phyloP scores from a whole-genome alignment of 2,797 vertebrate species.

The Urophycis tenuis region DNA sequence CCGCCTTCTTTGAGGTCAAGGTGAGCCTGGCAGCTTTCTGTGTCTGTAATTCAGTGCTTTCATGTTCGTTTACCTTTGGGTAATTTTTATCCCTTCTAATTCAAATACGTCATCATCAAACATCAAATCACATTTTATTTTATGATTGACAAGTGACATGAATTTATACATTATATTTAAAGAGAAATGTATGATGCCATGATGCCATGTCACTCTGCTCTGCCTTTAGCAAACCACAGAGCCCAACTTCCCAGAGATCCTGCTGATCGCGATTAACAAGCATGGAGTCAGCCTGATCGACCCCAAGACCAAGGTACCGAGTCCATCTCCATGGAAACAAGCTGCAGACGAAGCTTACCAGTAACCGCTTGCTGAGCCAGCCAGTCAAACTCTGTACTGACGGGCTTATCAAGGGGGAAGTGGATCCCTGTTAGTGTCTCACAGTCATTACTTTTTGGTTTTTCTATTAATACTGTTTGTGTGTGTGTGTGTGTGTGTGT shows the following conservation, averaged over 20 bases:
- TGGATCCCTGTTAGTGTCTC: neutral
- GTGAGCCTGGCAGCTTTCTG: slow-evolving; percentile 54
- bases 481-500: neutral
- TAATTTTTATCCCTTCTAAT: neutral
- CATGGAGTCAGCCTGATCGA: slow-evolving; percentile 96
- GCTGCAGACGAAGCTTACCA: neutral
- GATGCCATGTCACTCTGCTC: neutral
- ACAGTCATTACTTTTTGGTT: neutral
- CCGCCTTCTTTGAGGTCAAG: slow-evolving; percentile 98
- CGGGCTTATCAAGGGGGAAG: neutral
- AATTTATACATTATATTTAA: neutral
- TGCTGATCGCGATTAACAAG: slow-evolving; percentile 96
- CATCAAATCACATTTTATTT: too few relatives aligned
- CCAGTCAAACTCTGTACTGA: neutral
- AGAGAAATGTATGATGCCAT: neutral
- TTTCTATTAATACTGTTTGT: neutral
- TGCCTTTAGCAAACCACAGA: slow-evolving; percentile 90
- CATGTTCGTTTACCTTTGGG: too few relatives aligned
- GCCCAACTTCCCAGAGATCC: slow-evolving; percentile 93
- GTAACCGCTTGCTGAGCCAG: neutral
- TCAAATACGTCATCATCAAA: neutral
- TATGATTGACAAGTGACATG: neutral
- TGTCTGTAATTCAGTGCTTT: neutral
- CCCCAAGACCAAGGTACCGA: slow-evolving; percentile 87
- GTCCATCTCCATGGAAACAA: slow-evolving; percentile 16